A percentile compares a stretch with the other conserved stretches of the same genome.
phyloP scores from a whole-genome alignment of 2,113 vertebrate species.

The Lethenteron camtschaticum region DNA sequence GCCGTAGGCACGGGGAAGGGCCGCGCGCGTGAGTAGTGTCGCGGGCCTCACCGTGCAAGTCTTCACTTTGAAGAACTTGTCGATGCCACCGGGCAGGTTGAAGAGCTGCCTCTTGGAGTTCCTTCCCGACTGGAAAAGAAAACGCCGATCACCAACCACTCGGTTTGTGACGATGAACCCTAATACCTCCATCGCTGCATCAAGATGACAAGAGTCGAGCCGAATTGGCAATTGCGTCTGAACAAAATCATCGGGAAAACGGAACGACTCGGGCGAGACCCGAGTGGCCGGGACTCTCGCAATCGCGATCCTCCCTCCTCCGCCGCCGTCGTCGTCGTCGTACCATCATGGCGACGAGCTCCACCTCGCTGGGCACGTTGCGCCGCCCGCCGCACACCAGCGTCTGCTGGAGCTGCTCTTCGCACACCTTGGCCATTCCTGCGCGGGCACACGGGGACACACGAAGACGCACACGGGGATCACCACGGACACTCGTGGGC shows the following conservation, averaged over 20 bases:
- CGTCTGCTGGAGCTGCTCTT: constrained; percentile 68
- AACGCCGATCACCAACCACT: too few relatives aligned
- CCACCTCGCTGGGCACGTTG: constrained; percentile 54
- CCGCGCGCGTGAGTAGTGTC: too few relatives aligned
- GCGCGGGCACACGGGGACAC: not conserved
- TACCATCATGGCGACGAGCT: constrained; percentile 82
- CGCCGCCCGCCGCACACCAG: constrained; percentile 51
- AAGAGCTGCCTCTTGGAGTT: constrained; percentile 89
- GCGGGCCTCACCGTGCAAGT: constrained; percentile 54
- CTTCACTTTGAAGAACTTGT: constrained; percentile 80
- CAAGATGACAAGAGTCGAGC: too few relatives aligned
- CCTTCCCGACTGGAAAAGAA: constrained; percentile 44
- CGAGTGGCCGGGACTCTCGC: too few relatives aligned
- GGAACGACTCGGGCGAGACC: too few relatives aligned
- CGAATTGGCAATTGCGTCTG: too few relatives aligned
- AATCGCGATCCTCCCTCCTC: too few relatives aligned
- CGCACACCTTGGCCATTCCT: constrained; percentile 77
- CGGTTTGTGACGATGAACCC: too few relatives aligned
- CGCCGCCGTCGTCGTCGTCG: constrained; percentile 10
- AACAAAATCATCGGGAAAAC: too few relatives aligned
- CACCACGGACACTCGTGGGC: not conserved
- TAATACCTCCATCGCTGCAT: too few relatives aligned
- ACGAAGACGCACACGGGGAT: not conserved
- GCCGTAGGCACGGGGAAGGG: too few relatives aligned
- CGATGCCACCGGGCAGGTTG: constrained; percentile 62